These are phyloP conservation scores for Microtus richardsoni DNA, from an alignment of 2,113 vertebrate species.

Conservation along the genomic window DNA sequence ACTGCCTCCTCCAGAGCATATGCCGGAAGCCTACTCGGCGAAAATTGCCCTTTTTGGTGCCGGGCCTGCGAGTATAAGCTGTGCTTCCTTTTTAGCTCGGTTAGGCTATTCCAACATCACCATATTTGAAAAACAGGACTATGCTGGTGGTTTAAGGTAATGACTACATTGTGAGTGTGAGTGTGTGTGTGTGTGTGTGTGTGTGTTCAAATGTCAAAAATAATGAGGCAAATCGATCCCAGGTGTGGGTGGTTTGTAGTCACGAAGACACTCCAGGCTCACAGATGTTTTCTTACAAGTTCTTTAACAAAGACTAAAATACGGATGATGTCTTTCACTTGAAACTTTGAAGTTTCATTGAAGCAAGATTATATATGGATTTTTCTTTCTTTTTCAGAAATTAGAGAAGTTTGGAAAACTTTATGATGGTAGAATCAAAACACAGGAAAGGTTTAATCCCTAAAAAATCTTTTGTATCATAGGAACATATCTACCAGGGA, in stretches of 20 bases:
- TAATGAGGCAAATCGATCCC: constrained; percentile 28
- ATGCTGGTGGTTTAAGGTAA: constrained; percentile 92
- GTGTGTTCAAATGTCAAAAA: constrained; percentile 37
- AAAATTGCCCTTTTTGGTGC: constrained; percentile 93
- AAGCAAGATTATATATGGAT: constrained; percentile 41
- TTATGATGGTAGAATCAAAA: background rate
- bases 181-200: background rate
- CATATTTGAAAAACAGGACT: constrained; percentile 91
- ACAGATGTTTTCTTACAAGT: constrained; percentile 60
- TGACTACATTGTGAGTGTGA: background rate
- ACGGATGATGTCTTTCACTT: constrained; percentile 47
- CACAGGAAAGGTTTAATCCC: background rate
- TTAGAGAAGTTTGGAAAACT: constrained; percentile 35
- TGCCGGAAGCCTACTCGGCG: constrained; percentile 87
- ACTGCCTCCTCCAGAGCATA: constrained; percentile 84
- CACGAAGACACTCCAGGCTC: background rate
- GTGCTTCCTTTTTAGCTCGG: constrained; percentile 91
- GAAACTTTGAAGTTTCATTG: constrained; percentile 61
- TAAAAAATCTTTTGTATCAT: background rate
- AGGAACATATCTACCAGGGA: background rate
- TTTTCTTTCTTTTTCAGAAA: constrained; percentile 32
- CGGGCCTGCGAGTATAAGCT: constrained; percentile 92
- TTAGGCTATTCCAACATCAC: constrained; percentile 91
- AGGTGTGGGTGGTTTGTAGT: background rate
- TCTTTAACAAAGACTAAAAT: constrained; percentile 60